Base-by-base conservation (phyloP, 2,797 vertebrate species). In the Nyctalus aviator region DNA sequence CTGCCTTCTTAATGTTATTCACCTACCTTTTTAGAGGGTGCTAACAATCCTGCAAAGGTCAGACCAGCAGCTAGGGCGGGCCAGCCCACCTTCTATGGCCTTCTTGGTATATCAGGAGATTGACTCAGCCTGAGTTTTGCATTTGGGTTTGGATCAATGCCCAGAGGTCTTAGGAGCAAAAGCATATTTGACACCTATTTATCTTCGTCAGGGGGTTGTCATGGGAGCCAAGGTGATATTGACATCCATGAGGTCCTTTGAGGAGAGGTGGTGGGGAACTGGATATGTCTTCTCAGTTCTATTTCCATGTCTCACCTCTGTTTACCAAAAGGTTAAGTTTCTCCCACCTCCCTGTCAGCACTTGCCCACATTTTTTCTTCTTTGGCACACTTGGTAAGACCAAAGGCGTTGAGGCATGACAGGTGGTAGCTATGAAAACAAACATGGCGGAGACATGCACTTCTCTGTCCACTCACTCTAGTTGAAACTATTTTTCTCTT, bases 251-350 rank as follows among this genome's bases (percentile, higher is more conserved):
- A 88, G 94, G 94, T 79, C 93, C 95, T 93, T 73, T 87, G 81
- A 96, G 95, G 96, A 92, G 85, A 95, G 73, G 57, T 37, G 59
- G 30, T 41, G 44, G 75, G 69, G 73, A 95, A 95, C 87, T 93
- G 82, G 88, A 93, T 94, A 50, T 69, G 66, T 73, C 32, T 81
- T 30, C 66, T 72, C n/a, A 86, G 8, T 96, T 95, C 96, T 97
- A 96, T 97, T 97, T 97, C 92, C 78, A 84, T 10, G 66, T 73
- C 82, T 44, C 11, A 32, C 71, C 75, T 53, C 78, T 11, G 6
- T 84, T 85, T 97, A 94, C 95, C 96, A 97, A 25, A 95, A 97
- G 97, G 88, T 96, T 93, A 90, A 81, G 88, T 97, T 97, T 96
- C 96, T 91, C 72, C 64, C 92, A 87, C 53, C 8, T 96, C 84